Percentiles rank a stretch among this genome's conserved stretches.
These are phyloP conservation scores for Himalopsyche kuldschensis DNA, from an alignment of 2,888 invertebrate species.

Conservation along the genomic window DNA sequence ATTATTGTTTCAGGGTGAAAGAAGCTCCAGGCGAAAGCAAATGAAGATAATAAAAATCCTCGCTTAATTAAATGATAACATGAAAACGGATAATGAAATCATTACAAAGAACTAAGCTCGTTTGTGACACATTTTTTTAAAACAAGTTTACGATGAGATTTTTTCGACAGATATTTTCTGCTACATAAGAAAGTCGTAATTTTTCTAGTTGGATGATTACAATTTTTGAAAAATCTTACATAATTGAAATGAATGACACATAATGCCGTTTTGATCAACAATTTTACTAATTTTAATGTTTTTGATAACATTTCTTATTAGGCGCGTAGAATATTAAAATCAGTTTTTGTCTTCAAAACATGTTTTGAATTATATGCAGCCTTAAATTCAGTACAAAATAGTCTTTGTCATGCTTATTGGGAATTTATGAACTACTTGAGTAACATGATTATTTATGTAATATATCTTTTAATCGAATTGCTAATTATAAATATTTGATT, in stretches of 20 bases:
- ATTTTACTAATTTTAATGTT: no score
- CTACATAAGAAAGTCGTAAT: not conserved
- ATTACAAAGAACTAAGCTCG: not conserved
- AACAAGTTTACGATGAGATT: not conserved
- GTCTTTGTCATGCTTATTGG: no score
- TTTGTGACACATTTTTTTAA: not conserved
- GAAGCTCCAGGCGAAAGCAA: not conserved
- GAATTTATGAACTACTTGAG: no score
- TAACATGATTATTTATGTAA: no score
- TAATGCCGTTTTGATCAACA: not conserved
- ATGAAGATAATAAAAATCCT: slow-evolving; percentile 1
- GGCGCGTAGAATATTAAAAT: no score
- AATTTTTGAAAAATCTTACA: not conserved
- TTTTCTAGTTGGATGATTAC: not conserved
- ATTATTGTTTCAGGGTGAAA: slow-evolving; percentile 6
- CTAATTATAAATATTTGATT: no score
- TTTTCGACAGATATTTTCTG: not conserved
- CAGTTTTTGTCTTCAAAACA: no score
- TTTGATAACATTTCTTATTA: no score
- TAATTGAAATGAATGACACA: not conserved
- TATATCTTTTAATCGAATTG: no score
- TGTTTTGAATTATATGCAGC: no score
- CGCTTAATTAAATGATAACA: slow-evolving; percentile 21
- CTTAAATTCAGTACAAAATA: no score
- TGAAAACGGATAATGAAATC: slow-evolving; percentile 2